These are phyloP conservation scores for Cynodonichthys magdalenae DNA, from an alignment of 2,797 vertebrate genomes.

Conservation along the genomic window DNA sequence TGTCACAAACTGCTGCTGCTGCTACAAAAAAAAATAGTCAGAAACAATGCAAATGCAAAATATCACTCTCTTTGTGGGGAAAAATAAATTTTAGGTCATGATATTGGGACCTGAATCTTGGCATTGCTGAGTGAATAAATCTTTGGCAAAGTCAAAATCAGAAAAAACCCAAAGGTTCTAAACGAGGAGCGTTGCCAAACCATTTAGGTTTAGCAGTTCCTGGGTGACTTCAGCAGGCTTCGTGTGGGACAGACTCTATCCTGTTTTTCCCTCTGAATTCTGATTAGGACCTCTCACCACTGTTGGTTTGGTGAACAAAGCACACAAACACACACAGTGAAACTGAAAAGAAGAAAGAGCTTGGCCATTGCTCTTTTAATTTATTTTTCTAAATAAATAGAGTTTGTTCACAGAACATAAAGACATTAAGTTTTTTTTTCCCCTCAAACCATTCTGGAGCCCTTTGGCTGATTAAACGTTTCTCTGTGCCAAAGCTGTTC, in stretches of 20 bases:
- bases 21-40: constrained; percentile 21
- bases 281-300: constrained; percentile 51
- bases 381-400: constrained; percentile 47
- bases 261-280: constrained; percentile 55
- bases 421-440: constrained; percentile 26
- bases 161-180: constrained; percentile 29
- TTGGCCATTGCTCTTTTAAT: constrained; percentile 34
- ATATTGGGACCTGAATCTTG: neutral
- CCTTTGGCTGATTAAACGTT: constrained; percentile 51
- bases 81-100: constrained; percentile 8
- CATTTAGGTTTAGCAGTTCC: constrained; percentile 57
- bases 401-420: constrained; percentile 30
- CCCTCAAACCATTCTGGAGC: constrained; percentile 31
- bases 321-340: constrained; percentile 14
- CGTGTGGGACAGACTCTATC: constrained; percentile 42
- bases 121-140: constrained; percentile 3
- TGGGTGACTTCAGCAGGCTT: constrained; percentile 49
- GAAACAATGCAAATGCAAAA: constrained; percentile 35
- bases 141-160: constrained; percentile 29
- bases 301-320: constrained; percentile 32
- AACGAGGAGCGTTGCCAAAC: constrained; percentile 47
- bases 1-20: neutral
- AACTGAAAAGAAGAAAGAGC: constrained; percentile 9
- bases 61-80: constrained; percentile 2
- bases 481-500: constrained; percentile 34